A percentile compares a stretch with the other conserved stretches of the same genome.
phyloP scores from a whole-genome alignment of 2,113 vertebrate species.

The Charadrius vociferus region DNA sequence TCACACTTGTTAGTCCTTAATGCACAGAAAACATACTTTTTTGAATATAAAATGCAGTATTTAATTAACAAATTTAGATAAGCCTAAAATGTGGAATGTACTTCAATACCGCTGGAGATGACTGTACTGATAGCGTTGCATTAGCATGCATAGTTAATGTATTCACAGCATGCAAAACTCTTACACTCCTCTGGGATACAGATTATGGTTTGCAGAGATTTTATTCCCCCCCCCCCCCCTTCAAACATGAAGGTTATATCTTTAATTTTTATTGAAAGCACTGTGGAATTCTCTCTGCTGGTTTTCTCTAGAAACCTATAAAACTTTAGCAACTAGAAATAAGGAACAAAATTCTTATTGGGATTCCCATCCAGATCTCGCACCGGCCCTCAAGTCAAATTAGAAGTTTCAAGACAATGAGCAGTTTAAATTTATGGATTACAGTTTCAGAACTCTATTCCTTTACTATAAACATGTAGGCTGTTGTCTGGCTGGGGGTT shows the following conservation, averaged over 20 bases:
- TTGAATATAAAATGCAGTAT: conserved; percentile 28
- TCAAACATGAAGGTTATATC: neutral
- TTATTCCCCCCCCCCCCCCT: neutral
- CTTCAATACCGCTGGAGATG: conserved; percentile 12
- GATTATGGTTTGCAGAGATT: neutral
- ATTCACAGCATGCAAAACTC: neutral
- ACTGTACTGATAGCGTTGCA: neutral
- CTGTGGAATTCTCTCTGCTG: neutral
- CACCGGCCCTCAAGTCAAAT: neutral
- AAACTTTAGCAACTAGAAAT: neutral
- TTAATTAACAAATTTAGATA: conserved; percentile 69
- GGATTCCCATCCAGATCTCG: neutral
- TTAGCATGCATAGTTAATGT: neutral
- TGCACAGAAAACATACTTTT: conserved; percentile 6
- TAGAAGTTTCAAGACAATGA: neutral
- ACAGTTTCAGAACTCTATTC: neutral
- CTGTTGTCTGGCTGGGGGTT: neutral
- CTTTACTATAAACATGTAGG: neutral
- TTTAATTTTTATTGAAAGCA: neutral
- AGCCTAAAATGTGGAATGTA: conserved; percentile 13
- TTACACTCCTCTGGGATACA: neutral
- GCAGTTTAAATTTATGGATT: neutral
- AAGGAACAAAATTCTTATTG: neutral
- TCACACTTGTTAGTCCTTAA: conserved; percentile 21
- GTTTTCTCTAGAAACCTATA: neutral